Evolutionary conservation across 2,113 vertebrate genomes (phyloP).

Genomic region (Ascaphus truei): DNA sequence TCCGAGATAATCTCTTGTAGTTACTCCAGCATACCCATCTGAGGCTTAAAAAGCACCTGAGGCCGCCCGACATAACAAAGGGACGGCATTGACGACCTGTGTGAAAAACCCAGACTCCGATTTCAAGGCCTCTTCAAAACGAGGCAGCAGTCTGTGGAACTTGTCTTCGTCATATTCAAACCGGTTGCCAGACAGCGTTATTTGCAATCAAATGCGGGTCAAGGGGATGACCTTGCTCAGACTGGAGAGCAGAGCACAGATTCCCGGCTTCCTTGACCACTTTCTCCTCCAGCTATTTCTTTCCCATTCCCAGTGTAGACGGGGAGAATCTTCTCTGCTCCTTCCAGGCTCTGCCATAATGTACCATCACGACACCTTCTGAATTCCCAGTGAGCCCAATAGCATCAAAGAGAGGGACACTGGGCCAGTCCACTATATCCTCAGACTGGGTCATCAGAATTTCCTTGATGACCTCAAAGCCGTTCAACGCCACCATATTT

Average conservation of each 20-base stretch:
- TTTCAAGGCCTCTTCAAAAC: constrained; percentile 76
- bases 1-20: constrained; percentile 78
- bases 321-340: constrained; percentile 90
- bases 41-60: constrained; percentile 74
- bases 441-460: background rate
- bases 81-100: constrained; percentile 80
- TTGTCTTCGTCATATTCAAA: constrained; percentile 76
- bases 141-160: constrained; percentile 71
- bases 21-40: constrained; percentile 76
- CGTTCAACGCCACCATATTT: no score
- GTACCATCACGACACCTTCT: constrained; percentile 88
- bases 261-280: constrained; percentile 74
- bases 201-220: constrained; percentile 66
- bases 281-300: constrained; percentile 80
- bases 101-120: constrained; percentile 74
- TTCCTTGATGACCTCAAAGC: no score
- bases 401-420: constrained; percentile 6
- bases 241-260: constrained; percentile 75
- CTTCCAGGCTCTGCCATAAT: constrained; percentile 81
- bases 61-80: constrained; percentile 82
- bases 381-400: no score
- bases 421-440: background rate
- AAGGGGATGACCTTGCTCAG: constrained; percentile 53
- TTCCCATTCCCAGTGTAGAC: constrained; percentile 79
- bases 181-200: constrained; percentile 81